These are phyloP conservation scores for Molanna angustata DNA, from an alignment of 2,888 invertebrate species.

Conservation along the genomic window DNA sequence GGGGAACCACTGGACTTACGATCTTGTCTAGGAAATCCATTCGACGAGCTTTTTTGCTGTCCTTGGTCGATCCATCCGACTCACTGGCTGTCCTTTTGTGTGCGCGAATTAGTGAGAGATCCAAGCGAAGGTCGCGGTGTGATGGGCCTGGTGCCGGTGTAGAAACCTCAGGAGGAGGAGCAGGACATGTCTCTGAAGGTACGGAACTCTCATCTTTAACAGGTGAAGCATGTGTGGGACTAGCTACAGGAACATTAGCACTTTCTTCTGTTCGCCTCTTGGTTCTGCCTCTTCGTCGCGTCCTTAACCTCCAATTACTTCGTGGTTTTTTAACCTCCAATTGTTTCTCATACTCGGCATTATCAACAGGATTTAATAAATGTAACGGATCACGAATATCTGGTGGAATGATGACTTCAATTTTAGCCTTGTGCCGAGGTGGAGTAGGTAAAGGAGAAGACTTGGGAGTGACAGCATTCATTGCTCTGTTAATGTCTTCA, in stretches of 20 bases:
- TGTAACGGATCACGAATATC: constrained; percentile 92
- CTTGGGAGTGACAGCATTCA: constrained; percentile 89
- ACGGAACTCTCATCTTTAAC: constrained; percentile 42
- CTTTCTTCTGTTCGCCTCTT: constrained; percentile 41
- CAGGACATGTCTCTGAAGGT: constrained; percentile 13
- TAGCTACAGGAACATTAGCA: constrained; percentile 5
- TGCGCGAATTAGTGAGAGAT: constrained; percentile 35
- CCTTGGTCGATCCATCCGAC: constrained; percentile 55
- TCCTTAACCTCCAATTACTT: constrained; percentile 31
- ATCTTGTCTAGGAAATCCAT: constrained; percentile 81
- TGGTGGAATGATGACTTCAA: constrained; percentile 89
- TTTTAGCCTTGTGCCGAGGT: constrained; percentile 72
- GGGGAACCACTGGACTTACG: constrained; percentile 88
- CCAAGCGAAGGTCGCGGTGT: constrained; percentile 36
- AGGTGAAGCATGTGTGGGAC: constrained; percentile 37
- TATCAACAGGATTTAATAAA: constrained; percentile 74
- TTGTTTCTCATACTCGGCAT: constrained; percentile 79
- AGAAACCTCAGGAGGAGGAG: constrained; percentile 35
- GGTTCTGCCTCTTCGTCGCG: constrained; percentile 43
- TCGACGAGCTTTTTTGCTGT: constrained; percentile 59
- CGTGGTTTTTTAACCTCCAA: constrained; percentile 53
- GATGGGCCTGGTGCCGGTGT: constrained; percentile 39
- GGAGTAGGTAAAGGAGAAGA: constrained; percentile 88
- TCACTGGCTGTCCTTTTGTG: constrained; percentile 56
- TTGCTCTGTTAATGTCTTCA: constrained; percentile 71